These are phyloP conservation scores for human DNA, from an alignment of 2,113 vertebrate species.

Conservation along the genomic window DNA sequence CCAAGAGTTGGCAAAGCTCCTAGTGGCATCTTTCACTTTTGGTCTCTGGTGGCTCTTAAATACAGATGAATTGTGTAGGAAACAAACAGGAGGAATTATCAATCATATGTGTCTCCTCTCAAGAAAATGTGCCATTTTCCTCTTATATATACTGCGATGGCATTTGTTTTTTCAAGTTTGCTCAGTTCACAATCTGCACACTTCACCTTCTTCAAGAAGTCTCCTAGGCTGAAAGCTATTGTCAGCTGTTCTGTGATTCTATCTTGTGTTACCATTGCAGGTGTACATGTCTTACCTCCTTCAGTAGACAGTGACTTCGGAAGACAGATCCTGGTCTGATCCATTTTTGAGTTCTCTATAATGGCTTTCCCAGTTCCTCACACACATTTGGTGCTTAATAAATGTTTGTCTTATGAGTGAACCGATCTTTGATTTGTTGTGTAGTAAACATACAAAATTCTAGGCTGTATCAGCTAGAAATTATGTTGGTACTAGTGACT, in stretches of 20 bases:
- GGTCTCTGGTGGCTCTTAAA: constrained; percentile 58
- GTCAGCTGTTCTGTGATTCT: not conserved
- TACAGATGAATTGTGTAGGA: constrained; percentile 75
- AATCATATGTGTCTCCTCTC: not conserved
- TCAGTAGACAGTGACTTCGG: not conserved
- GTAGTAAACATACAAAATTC: not conserved
- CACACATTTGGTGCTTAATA: not conserved
- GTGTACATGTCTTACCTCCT: not conserved
- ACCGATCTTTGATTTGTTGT: not conserved
- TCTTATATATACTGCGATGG: not conserved
- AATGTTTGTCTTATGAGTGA: not conserved
- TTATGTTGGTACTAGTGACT: not conserved
- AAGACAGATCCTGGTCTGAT: not conserved
- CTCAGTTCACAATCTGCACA: not conserved
- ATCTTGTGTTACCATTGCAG: not conserved
- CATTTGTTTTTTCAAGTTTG: too few species aligned
- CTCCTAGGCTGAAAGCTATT: not conserved
- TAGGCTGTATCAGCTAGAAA: not conserved
- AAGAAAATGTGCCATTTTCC: not conserved
- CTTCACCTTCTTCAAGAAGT: not conserved
- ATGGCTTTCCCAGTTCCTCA: not conserved
- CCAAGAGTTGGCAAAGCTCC: not conserved
- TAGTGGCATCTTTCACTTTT: not conserved
- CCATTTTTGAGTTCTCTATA: not conserved
- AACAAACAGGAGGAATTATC: constrained; percentile 76